phyloP scores from a whole-genome alignment of 1,140 invertebrate genomes.

The Atta texana region DNA sequence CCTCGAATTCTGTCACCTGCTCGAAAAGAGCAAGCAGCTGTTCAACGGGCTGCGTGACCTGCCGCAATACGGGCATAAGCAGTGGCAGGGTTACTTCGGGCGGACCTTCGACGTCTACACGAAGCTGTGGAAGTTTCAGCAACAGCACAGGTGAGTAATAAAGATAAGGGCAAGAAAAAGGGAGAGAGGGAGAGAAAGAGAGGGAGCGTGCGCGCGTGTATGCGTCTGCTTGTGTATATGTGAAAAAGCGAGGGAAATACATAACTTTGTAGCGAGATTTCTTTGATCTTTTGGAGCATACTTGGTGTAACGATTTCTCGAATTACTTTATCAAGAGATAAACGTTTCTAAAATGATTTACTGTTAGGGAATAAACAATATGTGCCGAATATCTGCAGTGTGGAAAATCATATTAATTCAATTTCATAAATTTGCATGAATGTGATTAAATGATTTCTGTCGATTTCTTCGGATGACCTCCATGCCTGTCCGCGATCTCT shows the following conservation, averaged over 20 bases:
- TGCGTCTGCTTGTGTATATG: not conserved
- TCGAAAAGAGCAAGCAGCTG: conserved; percentile 98
- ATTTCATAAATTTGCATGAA: not conserved
- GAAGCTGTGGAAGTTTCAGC: conserved; percentile 99
- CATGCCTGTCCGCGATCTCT: conserved; percentile 13
- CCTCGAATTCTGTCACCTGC: conserved; percentile 97
- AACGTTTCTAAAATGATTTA: not conserved
- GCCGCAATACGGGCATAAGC: conserved; percentile 98
- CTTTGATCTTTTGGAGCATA: conserved; percentile 6
- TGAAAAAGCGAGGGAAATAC: conserved; percentile 30
- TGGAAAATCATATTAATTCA: not conserved
- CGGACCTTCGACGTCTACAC: conserved; percentile 99
- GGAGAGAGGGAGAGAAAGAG: not conserved
- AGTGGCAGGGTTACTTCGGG: conserved; percentile 99
- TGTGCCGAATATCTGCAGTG: not conserved
- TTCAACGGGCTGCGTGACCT: conserved; percentile 98
- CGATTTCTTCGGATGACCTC: conserved; percentile 9
- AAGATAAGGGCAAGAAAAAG: not conserved
- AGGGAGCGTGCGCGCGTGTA: conserved; percentile 12
- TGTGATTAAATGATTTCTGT: conserved; percentile 30
- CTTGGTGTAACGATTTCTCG: conserved; percentile 11
- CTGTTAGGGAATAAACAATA: not conserved
- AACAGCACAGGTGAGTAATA: conserved; percentile 93
- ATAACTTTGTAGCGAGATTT: not conserved
- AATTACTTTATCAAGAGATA: not conserved